Conservation (phyloP, 2,888 invertebrate species). For the Hetaerina titia region DNA sequence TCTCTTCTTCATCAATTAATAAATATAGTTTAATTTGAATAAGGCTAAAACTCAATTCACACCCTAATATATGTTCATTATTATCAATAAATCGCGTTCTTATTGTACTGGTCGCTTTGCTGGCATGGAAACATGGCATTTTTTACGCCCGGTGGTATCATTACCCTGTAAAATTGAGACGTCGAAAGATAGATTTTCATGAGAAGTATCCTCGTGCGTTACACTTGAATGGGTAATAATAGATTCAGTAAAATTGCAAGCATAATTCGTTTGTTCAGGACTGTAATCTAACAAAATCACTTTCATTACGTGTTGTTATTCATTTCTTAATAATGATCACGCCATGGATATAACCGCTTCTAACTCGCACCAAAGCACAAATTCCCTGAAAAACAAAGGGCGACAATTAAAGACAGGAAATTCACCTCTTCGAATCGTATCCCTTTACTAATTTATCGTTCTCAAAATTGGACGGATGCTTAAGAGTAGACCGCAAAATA, state of each 20-base stretch:
- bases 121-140: too few species aligned
- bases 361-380: not conserved
- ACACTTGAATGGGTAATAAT: not conserved
- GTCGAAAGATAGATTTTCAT: too few species aligned
- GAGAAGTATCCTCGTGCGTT: not conserved
- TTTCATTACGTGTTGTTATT: not conserved
- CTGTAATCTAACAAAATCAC: not conserved
- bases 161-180: too few species aligned
- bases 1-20: too few species aligned
- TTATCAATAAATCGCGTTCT: too few species aligned
- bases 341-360: not conserved
- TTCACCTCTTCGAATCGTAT: not conserved
- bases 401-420: constrained; percentile 33
- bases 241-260: not conserved
- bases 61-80: too few species aligned
- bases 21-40: too few species aligned
- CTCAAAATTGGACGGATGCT: constrained; percentile 17
- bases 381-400: not conserved
- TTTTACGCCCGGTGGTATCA: too few species aligned
- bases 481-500: not conserved
- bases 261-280: not conserved
- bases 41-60: too few species aligned
- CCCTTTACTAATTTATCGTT: constrained; percentile 14
- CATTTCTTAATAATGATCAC: not conserved
- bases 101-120: too few species aligned